phyloP scores from a whole-genome alignment of 2,113 vertebrate genomes.

The Podilymbus podiceps region DNA sequence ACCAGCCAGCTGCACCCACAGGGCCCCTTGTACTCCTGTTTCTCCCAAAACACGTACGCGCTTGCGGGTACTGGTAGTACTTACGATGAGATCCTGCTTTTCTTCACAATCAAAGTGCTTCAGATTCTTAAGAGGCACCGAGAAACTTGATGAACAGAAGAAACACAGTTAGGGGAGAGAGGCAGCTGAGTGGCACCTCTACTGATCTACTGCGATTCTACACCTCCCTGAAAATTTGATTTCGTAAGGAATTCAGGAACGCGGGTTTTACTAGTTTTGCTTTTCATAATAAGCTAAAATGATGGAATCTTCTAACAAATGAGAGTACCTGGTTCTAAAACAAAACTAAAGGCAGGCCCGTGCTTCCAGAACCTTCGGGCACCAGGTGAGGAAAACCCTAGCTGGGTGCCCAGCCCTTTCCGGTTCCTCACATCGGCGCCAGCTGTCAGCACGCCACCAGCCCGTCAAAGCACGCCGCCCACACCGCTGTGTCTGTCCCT shows the following conservation, averaged over 20 bases:
- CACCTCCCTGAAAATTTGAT: background rate
- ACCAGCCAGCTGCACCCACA: background rate
- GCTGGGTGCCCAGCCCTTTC: background rate
- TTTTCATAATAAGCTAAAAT: background rate
- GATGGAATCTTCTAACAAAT: background rate
- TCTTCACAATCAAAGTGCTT: constrained; percentile 91
- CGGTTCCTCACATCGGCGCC: fast-evolving
- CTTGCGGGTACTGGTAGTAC: background rate
- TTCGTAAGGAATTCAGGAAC: background rate
- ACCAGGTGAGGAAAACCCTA: fast-evolving
- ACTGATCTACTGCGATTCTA: too few species aligned
- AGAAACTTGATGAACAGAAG: constrained; percentile 71
- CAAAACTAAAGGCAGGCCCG: background rate
- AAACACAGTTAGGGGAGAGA: background rate
- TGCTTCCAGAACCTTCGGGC: background rate
- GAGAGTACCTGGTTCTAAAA: background rate
- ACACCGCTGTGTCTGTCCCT: background rate
- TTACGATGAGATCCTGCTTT: constrained; percentile 80
- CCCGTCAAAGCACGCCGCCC: background rate
- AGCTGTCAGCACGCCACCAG: background rate
- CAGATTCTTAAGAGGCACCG: constrained; percentile 78
- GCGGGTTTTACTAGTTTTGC: background rate
- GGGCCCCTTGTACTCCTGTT: too few species aligned
- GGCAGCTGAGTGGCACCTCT: background rate
- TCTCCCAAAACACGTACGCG: fast-evolving